phyloP scores from a whole-genome alignment of 2,888 invertebrate species.

The Tiliacea aurago region DNA sequence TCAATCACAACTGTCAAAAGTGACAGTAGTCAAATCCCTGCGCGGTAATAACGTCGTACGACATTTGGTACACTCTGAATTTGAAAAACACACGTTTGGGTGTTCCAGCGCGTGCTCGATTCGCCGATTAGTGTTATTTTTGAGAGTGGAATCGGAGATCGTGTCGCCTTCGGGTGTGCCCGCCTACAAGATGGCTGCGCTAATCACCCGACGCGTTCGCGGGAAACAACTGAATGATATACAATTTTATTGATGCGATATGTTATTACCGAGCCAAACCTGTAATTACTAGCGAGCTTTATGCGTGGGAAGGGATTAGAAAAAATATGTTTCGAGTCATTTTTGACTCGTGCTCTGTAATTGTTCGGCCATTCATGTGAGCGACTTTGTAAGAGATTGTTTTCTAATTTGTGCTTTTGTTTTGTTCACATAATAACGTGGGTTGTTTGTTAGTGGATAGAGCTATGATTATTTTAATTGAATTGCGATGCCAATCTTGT shows the following conservation, averaged over 20 bases:
- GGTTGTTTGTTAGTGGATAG: constrained; percentile 60
- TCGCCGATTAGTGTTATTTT: constrained; percentile 90
- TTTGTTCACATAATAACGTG: constrained; percentile 67
- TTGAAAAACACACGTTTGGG: constrained; percentile 89
- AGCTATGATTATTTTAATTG: constrained; percentile 64
- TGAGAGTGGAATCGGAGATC: constrained; percentile 89
- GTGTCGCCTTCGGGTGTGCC: constrained; percentile 88
- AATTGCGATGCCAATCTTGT: constrained; percentile 56
- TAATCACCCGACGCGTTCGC: constrained; percentile 87
- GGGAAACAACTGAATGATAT: constrained; percentile 89
- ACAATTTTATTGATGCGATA: constrained; percentile 90
- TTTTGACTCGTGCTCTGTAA: constrained; percentile 88
- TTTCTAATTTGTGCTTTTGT: constrained; percentile 78
- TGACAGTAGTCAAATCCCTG: constrained; percentile 89
- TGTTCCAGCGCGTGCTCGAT: constrained; percentile 87
- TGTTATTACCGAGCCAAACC: constrained; percentile 89
- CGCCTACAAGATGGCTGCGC: constrained; percentile 90
- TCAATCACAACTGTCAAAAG: constrained; percentile 89
- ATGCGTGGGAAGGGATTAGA: constrained; percentile 90
- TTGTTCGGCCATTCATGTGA: constrained; percentile 83
- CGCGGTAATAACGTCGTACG: constrained; percentile 87
- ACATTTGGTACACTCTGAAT: constrained; percentile 82
- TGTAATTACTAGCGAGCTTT: constrained; percentile 87
- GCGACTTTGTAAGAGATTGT: constrained; percentile 78
- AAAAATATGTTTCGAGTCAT: constrained; percentile 83